These are phyloP conservation scores for Hybos culiciformis DNA, from an alignment of 2,888 invertebrate species.

Conservation along the genomic window DNA sequence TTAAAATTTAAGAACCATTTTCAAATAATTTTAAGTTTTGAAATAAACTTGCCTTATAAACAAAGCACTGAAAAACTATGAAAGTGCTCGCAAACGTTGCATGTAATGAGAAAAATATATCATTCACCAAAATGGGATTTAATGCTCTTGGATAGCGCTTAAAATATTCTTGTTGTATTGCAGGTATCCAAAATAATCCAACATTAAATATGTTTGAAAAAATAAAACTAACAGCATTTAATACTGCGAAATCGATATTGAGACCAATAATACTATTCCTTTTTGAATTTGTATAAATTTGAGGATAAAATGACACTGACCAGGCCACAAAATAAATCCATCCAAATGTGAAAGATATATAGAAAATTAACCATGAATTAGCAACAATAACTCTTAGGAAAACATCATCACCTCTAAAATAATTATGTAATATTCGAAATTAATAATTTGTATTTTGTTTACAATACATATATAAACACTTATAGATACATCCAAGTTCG, in stretches of 20 bases:
- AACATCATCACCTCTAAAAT: slow-evolving; percentile 46
- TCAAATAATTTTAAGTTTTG: background rate
- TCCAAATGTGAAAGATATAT: slow-evolving; percentile 73
- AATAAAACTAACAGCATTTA: slow-evolving; percentile 87
- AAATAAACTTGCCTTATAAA: slow-evolving; percentile 61
- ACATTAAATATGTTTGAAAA: slow-evolving; percentile 88
- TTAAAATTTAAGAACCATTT: slow-evolving; percentile 3
- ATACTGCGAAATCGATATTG: slow-evolving; percentile 85
- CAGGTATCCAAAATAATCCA: slow-evolving; percentile 69
- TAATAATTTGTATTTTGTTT: slow-evolving; percentile 1
- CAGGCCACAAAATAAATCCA: slow-evolving; percentile 98
- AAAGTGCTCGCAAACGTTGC: slow-evolving; percentile 72
- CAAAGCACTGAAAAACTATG: slow-evolving; percentile 75
- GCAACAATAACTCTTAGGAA: slow-evolving; percentile 67
- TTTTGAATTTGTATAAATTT: slow-evolving; percentile 79
- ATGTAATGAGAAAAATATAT: slow-evolving; percentile 91
- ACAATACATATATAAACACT: background rate
- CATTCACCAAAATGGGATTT: slow-evolving; percentile 90
- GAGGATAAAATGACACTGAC: slow-evolving; percentile 98
- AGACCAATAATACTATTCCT: slow-evolving; percentile 93
- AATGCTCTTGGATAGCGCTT: slow-evolving; percentile 68
- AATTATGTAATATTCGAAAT: slow-evolving; percentile 1
- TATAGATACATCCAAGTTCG: slow-evolving; percentile 33
- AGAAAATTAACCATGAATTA: slow-evolving; percentile 51
- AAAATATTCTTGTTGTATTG: slow-evolving; percentile 71